Base-by-base conservation (phyloP, 2,113 vertebrate genomes). In the Numenius arquata region DNA sequence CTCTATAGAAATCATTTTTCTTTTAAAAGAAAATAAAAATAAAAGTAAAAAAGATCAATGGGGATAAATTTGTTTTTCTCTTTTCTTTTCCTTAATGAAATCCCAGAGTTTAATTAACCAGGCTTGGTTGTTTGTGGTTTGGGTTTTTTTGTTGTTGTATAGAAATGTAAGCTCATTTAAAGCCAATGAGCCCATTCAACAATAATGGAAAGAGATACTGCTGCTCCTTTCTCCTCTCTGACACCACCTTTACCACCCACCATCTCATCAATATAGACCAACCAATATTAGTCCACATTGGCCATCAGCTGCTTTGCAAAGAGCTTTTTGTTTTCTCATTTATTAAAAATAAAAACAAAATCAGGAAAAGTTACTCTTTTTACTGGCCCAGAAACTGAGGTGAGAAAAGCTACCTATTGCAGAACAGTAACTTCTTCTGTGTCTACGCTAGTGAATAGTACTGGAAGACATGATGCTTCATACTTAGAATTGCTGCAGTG, bases 21-120 rank as follows among this genome's bases (percentile, higher is more conserved):
- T 63, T 19, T 68, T 93, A 41, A 76, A 88, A 87, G 32, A 81
- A 96, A 91, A 73, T 50, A 85, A 88, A 95, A 95, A 88, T 78
- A 74, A 91, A 85, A 92, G 8, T 71, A 41, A 68, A 19, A 50
- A 86, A 92, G 26, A 11, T 83, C 23, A 43, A 8, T 38, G 71
- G 55, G 38, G 26, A 88, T 12, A 91, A 16, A 81, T 76, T 79
- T 0, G 0, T 40, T 36, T 88, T 48, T 30, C 8, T 78, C 1
- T 76, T 48, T n/a, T 25, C 9, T 38, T 74, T 79, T 45, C 38
- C 41, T 23, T 22, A 15, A 53, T 87, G 47, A 81, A 89, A 89
- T 87, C 43, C 32, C 27, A 45, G 26, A 52, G 4, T 59, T 58
- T 88, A 80, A 89, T 92, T 92, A 94, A 82, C 43, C 47, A 75